Evolutionary conservation across 1,140 invertebrate genomes (phyloP), one percentile per base, ranked within the genome.

Genomic region (Maniola jurtina): DNA sequence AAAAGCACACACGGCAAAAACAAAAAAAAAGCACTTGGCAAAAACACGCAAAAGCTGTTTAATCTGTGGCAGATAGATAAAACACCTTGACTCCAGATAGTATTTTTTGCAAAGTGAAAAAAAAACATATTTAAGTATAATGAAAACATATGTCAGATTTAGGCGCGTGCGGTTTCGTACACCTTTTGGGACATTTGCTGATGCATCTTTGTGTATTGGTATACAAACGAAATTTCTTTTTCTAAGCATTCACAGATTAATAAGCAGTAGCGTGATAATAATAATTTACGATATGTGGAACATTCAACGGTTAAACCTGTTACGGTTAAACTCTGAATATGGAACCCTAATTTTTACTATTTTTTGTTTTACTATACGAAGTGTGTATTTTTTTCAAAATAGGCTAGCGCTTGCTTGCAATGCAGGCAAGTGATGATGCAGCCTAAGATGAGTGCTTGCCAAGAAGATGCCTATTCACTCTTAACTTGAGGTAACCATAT

Each of bases 131-230:
- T 64, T 64, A n/a, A n/a, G n/a, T n/a, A 52, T 64, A 75, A 73
- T 71, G 64, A 61, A 68, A 83, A 77, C 81, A 86, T 72, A 86
- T 80, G 81, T 79, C 67, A 70, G 69, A 64, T 71, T 68, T 64
- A 48, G 63, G 68, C 78, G 80, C 82, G 83, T 80, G 79, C 79
- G 72, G 76, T 73, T 75, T 75, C 35, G 71, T 75, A 83, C 85
- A 86, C 82, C 85, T 88, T 87, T 81, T 40, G 66, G 68, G 70
- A 74, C 77, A 80, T 87, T 84, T 82, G 79, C 65, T 47, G 75
- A 66, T 48, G 68, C 68, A 71, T 71, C 61, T 75, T 71, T 66
- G 52, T 34, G 52, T 13, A 13, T 34, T 14, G 15, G 52, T 55
- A n/a, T n/a, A 34, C 33, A 55, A 34, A 34, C 25, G 2, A 34